phyloP scores from a whole-genome alignment of 92 coral and sea anemone genomes.

The Porites cylindrica region DNA sequence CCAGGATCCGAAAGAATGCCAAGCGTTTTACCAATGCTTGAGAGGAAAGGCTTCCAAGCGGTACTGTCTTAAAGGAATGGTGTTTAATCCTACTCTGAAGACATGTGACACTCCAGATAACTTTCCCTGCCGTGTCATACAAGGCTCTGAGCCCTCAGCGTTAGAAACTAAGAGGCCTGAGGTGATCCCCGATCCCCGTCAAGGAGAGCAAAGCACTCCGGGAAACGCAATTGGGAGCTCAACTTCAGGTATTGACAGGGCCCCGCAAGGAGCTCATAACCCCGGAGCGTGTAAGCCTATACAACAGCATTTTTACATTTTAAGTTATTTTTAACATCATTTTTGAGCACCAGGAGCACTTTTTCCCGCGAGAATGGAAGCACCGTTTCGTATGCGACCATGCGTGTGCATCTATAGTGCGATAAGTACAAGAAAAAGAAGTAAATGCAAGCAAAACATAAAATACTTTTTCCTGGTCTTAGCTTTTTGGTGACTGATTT shows the following conservation, averaged over 20 bases:
- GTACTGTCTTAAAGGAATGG: slow-evolving; percentile 60
- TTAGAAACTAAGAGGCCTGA: neutral
- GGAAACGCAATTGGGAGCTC: neutral
- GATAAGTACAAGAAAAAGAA: too few species aligned
- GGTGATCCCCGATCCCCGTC: slow-evolving; percentile 2
- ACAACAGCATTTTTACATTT: too few species aligned
- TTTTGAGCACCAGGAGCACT: too few species aligned
- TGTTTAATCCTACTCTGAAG: slow-evolving; percentile 59
- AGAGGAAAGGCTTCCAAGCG: slow-evolving; percentile 53
- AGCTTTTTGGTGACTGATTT: too few species aligned
- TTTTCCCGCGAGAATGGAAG: too few species aligned
- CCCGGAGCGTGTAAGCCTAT: too few species aligned
- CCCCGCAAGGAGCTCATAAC: too few species aligned
- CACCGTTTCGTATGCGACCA: too few species aligned
- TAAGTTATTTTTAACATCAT: too few species aligned
- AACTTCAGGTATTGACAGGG: neutral
- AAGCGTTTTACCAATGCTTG: slow-evolving; percentile 71
- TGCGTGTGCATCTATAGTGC: too few species aligned
- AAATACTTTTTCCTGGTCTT: too few species aligned
- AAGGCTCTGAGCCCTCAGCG: neutral
- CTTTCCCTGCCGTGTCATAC: slow-evolving; percentile 45
- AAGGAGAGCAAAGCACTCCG: neutral
- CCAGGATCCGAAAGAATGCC: slow-evolving; percentile 76
- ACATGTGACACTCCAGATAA: slow-evolving; percentile 66
- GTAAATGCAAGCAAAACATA: too few species aligned